Percentiles rank a stretch among this genome's conserved stretches.
Evolutionary conservation across 2,888 invertebrate genomes (phyloP).

Genomic region (Clostera curtula): DNA sequence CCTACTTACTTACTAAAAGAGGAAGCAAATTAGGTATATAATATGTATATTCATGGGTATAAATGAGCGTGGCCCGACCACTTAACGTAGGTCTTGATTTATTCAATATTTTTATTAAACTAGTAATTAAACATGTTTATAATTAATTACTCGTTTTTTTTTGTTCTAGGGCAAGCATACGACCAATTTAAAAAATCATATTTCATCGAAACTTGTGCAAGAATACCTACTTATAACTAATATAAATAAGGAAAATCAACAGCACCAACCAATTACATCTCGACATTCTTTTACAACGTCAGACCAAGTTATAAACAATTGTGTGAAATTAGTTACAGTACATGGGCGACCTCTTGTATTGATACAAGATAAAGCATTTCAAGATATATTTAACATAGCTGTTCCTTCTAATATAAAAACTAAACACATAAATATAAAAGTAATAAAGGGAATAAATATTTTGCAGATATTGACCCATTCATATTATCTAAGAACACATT

Average conservation of each 20-base stretch:
- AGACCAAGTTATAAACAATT: not conserved
- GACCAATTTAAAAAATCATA: conserved; percentile 1
- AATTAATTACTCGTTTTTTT: not conserved
- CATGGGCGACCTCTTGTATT: not conserved
- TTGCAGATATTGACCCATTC: no score
- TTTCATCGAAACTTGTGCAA: not conserved
- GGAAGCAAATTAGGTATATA: not conserved
- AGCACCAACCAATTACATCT: not conserved
- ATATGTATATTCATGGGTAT: no score
- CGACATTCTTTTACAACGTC: not conserved
- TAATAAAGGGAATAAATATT: conserved; percentile 2
- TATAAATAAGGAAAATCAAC: not conserved
- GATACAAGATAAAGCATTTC: not conserved
- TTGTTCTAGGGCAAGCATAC: not conserved
- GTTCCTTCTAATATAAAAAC: conserved; percentile 1
- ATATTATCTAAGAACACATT: no score
- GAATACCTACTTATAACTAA: not conserved
- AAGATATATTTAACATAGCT: not conserved
- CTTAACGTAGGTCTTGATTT: no score
- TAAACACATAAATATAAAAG: conserved; percentile 2
- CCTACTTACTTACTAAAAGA: not conserved
- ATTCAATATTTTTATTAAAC: not conserved
- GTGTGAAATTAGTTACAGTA: not conserved
- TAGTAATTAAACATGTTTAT: not conserved
- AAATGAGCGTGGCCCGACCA: no score